These are phyloP conservation scores for Drosophila acutilabella DNA, from an alignment of 2,888 invertebrate species.

Conservation along the genomic window DNA sequence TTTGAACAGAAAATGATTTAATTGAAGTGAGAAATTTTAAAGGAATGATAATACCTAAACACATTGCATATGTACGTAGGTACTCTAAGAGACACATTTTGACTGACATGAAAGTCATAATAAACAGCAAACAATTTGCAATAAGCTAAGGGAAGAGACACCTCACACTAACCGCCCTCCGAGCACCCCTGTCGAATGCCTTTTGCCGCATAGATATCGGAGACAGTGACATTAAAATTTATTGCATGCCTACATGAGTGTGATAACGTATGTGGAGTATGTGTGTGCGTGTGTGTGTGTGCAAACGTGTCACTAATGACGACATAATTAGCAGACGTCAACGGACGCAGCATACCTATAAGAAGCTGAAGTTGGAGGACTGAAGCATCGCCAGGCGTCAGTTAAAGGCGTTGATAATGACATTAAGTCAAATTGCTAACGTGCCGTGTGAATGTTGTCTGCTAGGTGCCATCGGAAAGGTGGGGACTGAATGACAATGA, in stretches of 20 bases:
- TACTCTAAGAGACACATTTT: background rate
- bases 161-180: background rate
- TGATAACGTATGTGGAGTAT: background rate
- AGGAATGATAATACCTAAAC: slow-evolving; percentile 12
- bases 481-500: background rate
- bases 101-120: slow-evolving; percentile 50
- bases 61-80: slow-evolving; percentile 2
- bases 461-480: slow-evolving; percentile 11
- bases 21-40: slow-evolving; percentile 37
- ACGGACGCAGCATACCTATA: slow-evolving; percentile 43
- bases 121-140: slow-evolving; percentile 66
- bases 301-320: slow-evolving; percentile 67
- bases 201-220: slow-evolving; percentile 43
- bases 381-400: slow-evolving; percentile 21
- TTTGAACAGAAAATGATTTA: slow-evolving; percentile 60
- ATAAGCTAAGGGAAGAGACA: slow-evolving; percentile 8
- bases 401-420: slow-evolving; percentile 67
- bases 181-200: background rate
- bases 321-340: slow-evolving; percentile 79
- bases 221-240: slow-evolving; percentile 58
- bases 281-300: slow-evolving; percentile 19
- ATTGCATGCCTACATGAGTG: slow-evolving; percentile 40
- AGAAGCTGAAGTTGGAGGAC: slow-evolving; percentile 18
- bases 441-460: slow-evolving; percentile 25
- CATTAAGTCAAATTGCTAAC: slow-evolving; percentile 70